Evolutionary conservation across 2,888 invertebrate species (phyloP), one percentile per base, ranked within the genome.

Genomic region (Linnaemya tessellans): DNA sequence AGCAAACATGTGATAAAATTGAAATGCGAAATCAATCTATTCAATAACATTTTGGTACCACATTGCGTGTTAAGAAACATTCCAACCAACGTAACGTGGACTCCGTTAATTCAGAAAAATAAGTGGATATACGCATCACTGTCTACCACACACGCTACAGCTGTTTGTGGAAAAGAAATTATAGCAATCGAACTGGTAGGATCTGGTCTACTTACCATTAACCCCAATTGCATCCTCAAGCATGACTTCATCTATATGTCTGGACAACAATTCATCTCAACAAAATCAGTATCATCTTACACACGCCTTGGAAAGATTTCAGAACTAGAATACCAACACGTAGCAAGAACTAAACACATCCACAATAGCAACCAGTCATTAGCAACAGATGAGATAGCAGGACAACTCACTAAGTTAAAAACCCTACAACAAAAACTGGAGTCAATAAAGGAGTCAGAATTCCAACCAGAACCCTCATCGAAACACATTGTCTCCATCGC

Each of bases 61-160:
- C 30, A 30, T 30, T 30, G 30, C 30, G 30, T 30, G 30, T 30
- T 30, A 30, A 30, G 30, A 30, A 30, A 30, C 30, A 30, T 5
- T 30, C 30, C 30, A 30, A 30, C 30, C 30, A 30, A 30, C 30
- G 30, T 30, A 67, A 65, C 65, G 1, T 46, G 56, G 56, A 30
- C 25, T 25, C 56, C 4, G 3, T 13, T 56, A 15, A 56, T 8
- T 11, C 30, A 60, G 18, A 60, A 46, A 46, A 46, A 60, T 18
- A 13, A 60, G 38, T 60, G 38, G 38, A 60, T 35, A 60, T 65
- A 65, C 15, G 5, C 38, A 38, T 20, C 41, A 11, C 10, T 22
- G 41, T 41, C 70, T 8, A n/a, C 70, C 4, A 41, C 70, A 41
- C 41, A 54, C 9, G 70, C 43, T 4, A 70, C 70, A 41, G n/a